These are phyloP conservation scores for Drosophila melanosoma DNA, from an alignment of 2,888 invertebrate genomes.

Conservation along the genomic window DNA sequence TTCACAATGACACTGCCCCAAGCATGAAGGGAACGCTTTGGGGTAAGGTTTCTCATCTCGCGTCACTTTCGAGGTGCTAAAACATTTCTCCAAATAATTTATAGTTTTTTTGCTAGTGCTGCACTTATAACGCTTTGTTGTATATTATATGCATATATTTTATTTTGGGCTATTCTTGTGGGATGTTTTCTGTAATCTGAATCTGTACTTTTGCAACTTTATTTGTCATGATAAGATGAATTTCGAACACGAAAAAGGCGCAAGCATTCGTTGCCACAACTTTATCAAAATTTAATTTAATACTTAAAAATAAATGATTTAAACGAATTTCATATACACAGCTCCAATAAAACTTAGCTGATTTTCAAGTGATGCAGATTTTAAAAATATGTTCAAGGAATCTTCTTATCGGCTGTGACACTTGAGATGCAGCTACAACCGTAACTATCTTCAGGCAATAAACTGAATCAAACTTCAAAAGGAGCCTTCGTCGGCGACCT, in stretches of 20 bases:
- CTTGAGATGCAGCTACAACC: neutral
- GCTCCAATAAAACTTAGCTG: neutral
- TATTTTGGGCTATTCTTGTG: constrained; percentile 26
- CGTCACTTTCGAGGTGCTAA: constrained; percentile 48
- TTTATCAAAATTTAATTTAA: too few species aligned
- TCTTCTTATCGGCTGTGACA: neutral
- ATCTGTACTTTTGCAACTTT: constrained; percentile 8
- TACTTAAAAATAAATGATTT: too few species aligned
- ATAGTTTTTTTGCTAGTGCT: constrained; percentile 44
- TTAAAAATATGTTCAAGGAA: neutral
- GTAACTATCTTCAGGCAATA: neutral
- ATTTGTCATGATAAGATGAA: neutral
- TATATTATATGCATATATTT: constrained; percentile 48
- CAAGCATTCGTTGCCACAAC: neutral
- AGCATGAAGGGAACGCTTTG: neutral
- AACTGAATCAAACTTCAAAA: constrained; percentile 18
- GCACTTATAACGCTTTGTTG: constrained; percentile 47
- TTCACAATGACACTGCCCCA: constrained; percentile 57
- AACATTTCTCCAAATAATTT: constrained; percentile 68
- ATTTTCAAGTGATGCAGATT: neutral
- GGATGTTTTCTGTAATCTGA: constrained; percentile 7
- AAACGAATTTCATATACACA: neutral
- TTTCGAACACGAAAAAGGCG: neutral
- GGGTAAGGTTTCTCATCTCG: constrained; percentile 2
- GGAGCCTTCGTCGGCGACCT: neutral